Base-by-base conservation (phyloP, 92 coral and sea anemone species). In the Blastomussa wellsi region DNA sequence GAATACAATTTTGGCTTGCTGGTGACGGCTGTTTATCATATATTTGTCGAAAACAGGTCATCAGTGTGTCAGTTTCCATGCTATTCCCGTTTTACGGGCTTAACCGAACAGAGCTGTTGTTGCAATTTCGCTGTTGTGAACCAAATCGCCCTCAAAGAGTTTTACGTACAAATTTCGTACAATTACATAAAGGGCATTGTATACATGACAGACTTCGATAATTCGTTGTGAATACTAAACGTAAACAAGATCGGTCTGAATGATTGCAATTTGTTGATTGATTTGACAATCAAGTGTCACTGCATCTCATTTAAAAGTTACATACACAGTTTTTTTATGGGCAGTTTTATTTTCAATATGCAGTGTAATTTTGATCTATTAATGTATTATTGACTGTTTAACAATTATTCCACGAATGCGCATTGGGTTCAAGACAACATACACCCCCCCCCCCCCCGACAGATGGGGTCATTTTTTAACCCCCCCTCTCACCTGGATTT, bases 181-280 rank as follows among this genome's bases (percentile, higher is more conserved):
- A 13, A 7, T 26, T 17, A 35, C 17, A 36, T 16, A 70, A 37
- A 35, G 26, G 48, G 44, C 47, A 36, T 37, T 33, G 41, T 37
- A 26, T 37, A 24, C 42, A 70, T 11, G 3, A 38, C 29, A 35
- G 28, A 70, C 39, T 17, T 35, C 0, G 38, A 31, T n/a, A n/a
- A n/a, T 59, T 15, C 32, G 38, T 60, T 79, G 67, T 36, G 2
- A 33, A 62, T 26, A 28, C 83, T 57, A 41, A 79, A 64, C 72
- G 28, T 65, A 79, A 79, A 79, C 83, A 79, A 19, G 16, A 2
- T n/a, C 33, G 24, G 35, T 29, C 73, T 39, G 13, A 32, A 76
- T 49, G 29, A 17, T 48, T 28, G 36, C 19, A 17, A 32, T 44
- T 76, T 48, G 26, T 76, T 79, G 59, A 62, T 14, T 79, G 59